These are phyloP conservation scores for Rhyzopertha dominica DNA, from an alignment of 1,140 invertebrate genomes.

Conservation along the genomic window DNA sequence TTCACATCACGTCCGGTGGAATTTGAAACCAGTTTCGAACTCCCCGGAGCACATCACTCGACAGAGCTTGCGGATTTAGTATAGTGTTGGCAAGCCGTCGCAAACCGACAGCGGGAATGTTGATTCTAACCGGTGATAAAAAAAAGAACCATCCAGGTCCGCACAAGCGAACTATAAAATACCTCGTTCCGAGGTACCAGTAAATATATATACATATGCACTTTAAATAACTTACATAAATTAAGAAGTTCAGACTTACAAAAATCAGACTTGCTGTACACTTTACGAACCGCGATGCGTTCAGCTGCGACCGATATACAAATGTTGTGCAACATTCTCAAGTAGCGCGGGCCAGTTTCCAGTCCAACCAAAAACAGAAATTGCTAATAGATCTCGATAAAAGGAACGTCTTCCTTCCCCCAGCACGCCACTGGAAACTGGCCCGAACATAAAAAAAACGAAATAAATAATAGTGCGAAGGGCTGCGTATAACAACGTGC, in stretches of 20 bases:
- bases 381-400: no score
- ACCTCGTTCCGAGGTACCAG: constrained; percentile 35
- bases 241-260: constrained; percentile 40
- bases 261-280: constrained; percentile 42
- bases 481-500: constrained; percentile 44
- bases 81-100: no score
- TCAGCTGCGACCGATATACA: constrained; percentile 1
- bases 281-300: constrained; percentile 11
- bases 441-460: constrained; percentile 21
- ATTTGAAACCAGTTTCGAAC: no score
- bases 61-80: no score
- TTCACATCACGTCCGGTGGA: no score
- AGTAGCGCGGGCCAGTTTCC: no score
- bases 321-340: constrained; percentile 24
- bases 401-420: no score
- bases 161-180: constrained; percentile 27
- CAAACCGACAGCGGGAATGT: no score
- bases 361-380: no score
- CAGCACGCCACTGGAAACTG: constrained; percentile 13
- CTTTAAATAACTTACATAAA: constrained; percentile 36
- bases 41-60: no score
- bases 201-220: constrained; percentile 28
- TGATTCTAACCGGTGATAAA: no score
- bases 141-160: constrained; percentile 4
- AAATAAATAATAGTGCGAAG: constrained; percentile 35